Evolutionary conservation across 1,140 invertebrate species (phyloP).

Genomic region (Linepithema humile): DNA sequence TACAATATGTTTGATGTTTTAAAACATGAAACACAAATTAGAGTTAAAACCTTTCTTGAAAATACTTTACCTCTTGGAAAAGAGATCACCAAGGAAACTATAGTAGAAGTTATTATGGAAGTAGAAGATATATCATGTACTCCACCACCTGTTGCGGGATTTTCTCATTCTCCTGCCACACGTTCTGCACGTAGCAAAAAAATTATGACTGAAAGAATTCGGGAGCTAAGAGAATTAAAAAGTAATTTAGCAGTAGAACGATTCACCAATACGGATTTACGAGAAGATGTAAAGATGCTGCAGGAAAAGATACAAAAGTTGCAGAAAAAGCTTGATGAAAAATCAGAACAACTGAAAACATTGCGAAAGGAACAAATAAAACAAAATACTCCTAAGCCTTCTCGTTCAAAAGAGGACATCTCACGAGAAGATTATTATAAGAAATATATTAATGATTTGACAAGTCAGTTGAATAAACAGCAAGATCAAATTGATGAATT

Average conservation of each 20-base stretch:
- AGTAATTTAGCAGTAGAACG: constrained; percentile 77
- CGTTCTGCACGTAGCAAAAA: constrained; percentile 74
- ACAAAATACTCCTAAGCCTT: constrained; percentile 71
- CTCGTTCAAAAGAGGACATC: constrained; percentile 59
- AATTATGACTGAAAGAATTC: constrained; percentile 75
- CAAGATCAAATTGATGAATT: constrained; percentile 72
- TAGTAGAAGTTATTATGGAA: constrained; percentile 71
- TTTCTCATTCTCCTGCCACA: constrained; percentile 79
- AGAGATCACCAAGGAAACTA: constrained; percentile 73
- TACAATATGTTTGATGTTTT: constrained; percentile 76
- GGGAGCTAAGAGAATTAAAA: constrained; percentile 74
- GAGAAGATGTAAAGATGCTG: constrained; percentile 77
- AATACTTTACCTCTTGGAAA: constrained; percentile 75
- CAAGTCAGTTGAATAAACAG: constrained; percentile 70
- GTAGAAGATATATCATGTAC: constrained; percentile 52
- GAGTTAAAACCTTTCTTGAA: constrained; percentile 82
- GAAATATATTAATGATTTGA: constrained; percentile 76
- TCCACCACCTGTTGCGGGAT: constrained; percentile 70
- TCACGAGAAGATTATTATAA: constrained; percentile 70
- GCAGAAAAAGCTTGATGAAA: constrained; percentile 74
- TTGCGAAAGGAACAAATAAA: constrained; percentile 67
- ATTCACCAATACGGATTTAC: constrained; percentile 80
- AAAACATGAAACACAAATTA: constrained; percentile 77
- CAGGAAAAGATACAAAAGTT: constrained; percentile 76
- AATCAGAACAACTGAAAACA: constrained; percentile 72